phyloP scores from a whole-genome alignment of 2,888 invertebrate genomes.

The Ceratothoa steindachneri region DNA sequence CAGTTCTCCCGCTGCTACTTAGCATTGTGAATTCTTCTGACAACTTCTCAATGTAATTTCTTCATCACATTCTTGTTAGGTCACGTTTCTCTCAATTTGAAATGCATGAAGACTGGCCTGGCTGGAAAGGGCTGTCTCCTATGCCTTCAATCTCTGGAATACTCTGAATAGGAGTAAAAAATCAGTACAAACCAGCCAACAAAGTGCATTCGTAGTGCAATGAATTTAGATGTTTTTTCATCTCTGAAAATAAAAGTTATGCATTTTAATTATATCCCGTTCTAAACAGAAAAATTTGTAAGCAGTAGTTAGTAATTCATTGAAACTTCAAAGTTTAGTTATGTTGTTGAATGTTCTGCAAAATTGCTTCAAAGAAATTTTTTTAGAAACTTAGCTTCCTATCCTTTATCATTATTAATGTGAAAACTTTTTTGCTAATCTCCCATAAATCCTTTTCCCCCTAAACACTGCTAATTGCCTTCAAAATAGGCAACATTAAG shows the following conservation, averaged over 20 bases:
- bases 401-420: too few species aligned
- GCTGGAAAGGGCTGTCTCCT: background rate
- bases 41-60: background rate
- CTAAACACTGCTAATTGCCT: too few species aligned
- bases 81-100: background rate
- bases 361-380: background rate
- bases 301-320: background rate
- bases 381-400: too few species aligned
- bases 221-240: slow-evolving; percentile 1
- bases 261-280: background rate
- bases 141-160: background rate
- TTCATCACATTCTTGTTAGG: background rate
- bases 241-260: background rate
- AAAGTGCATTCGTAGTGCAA: slow-evolving; percentile 7
- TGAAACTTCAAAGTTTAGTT: background rate
- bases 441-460: background rate
- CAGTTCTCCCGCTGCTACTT: background rate
- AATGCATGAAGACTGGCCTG: background rate
- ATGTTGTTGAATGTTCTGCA: background rate
- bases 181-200: slow-evolving; percentile 7
- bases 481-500: too few species aligned
- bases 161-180: background rate
- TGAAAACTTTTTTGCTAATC: too few species aligned
- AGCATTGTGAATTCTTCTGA: background rate
- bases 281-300: background rate